A percentile compares a stretch with the other conserved stretches of the same genome.
These are phyloP conservation scores for Delphinapterus leucas DNA, from an alignment of 2,113 vertebrate genomes.

Conservation along the genomic window DNA sequence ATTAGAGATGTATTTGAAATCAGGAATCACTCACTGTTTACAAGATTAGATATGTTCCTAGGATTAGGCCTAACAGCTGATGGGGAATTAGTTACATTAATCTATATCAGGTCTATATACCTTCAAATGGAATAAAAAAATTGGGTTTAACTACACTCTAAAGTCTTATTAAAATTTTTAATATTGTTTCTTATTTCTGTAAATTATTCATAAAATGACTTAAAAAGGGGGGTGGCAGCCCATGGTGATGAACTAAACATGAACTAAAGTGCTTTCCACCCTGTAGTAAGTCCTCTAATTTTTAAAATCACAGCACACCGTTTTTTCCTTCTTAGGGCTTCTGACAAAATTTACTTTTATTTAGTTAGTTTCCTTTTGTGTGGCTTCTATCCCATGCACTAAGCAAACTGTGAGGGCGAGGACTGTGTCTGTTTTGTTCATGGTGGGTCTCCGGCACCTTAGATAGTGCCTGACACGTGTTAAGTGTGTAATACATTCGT, in stretches of 20 bases:
- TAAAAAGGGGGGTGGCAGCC: not conserved
- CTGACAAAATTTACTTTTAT: not conserved
- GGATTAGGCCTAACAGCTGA: not conserved
- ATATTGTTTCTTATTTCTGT: not conserved
- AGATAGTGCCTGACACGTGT: not conserved
- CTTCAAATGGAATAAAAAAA: slow-evolving; percentile 6
- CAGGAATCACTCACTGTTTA: not conserved
- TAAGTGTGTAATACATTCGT: not conserved
- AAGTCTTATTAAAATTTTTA: not conserved
- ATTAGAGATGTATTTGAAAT: slow-evolving; percentile 23
- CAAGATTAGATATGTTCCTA: not conserved
- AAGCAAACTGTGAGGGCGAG: not conserved
- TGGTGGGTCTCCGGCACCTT: not conserved
- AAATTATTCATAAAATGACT: slow-evolving; percentile 5
- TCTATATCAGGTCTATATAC: not conserved
- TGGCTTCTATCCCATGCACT: not conserved
- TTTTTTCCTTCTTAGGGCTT: not conserved
- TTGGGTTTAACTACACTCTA: not conserved
- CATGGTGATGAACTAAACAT: not conserved
- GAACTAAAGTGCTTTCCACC: not conserved
- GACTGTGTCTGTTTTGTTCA: not conserved
- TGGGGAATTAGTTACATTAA: not conserved
- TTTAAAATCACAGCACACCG: not conserved
- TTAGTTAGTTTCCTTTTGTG: not conserved
- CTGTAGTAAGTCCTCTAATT: not conserved